Evolutionary conservation across 2,888 invertebrate species (phyloP), one percentile per base, ranked within the genome.

Genomic region (Rhagonycha lutea): DNA sequence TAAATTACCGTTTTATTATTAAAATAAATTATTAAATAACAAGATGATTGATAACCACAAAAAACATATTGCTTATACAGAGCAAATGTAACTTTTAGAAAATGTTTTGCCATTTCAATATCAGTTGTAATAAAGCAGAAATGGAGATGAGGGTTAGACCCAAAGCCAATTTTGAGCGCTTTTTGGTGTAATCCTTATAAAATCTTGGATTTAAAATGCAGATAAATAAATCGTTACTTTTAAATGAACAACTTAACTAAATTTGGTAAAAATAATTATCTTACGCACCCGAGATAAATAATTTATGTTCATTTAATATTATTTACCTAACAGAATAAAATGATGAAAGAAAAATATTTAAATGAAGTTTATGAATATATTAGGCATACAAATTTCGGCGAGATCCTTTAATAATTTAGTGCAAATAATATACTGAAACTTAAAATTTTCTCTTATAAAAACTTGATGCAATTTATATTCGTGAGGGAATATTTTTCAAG

Each of bases 51-150:
- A 47, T 47, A 47, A 47, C n/a, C 47, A n/a, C 0, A 32, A 4
- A 32, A 47, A 47, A 47, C 47, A n/a, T 47, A 47, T n/a, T 47
- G 47, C n/a, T 8, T 47, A 47, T n/a, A n/a, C n/a, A n/a, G n/a
- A 47, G 47, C 2, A 47, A 26, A 47, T 47, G 47, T 47, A 47
- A n/a, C 47, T 47, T 47, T 47, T 47, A 47, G 47, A 47, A 47
- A 47, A 47, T 47, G 8, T 47, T 47, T 47, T 29, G 28, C 28
- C 28, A 29, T 68, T 68, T 68, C 68, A 68, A 68, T 68, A 28
- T 68, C 24, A 68, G 28, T 14, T 32, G 68, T n/a, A 68, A 68
- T 68, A 68, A 68, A 68, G 28, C 14, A 68, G 68, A 18, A 32
- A 18, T 18, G 68, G 28, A 32, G 29, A 68, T 68, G 18, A 68